Evolutionary conservation across 2,113 vertebrate species (phyloP).

Genomic region (Cervus canadensis): DNA sequence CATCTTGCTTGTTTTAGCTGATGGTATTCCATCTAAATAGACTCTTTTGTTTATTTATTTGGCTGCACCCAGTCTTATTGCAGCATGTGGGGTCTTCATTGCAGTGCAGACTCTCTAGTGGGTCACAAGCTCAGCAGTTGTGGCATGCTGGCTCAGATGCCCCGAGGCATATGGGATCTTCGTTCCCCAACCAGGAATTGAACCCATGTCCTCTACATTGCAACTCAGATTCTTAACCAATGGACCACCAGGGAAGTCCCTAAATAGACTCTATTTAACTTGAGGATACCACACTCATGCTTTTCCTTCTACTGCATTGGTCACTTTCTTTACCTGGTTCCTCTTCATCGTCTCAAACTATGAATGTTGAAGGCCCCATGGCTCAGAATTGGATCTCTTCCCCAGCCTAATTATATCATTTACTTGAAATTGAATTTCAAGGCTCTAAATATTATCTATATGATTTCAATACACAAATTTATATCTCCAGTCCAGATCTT

Average conservation of each 20-base stretch:
- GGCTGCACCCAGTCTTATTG: neutral
- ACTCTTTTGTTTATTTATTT: neutral
- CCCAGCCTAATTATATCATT: neutral
- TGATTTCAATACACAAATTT: neutral
- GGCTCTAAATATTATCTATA: neutral
- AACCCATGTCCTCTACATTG: neutral
- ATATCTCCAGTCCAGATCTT: neutral
- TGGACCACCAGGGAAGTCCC: neutral
- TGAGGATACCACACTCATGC: neutral
- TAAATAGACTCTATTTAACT: neutral
- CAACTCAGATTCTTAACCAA: neutral
- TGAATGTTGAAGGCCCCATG: neutral
- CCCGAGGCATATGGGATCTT: neutral
- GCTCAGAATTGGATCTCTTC: neutral
- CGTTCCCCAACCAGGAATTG: neutral
- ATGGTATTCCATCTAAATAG: neutral
- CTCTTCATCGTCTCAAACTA: neutral
- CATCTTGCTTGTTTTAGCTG: neutral
- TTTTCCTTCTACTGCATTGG: neutral
- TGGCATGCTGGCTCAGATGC: neutral
- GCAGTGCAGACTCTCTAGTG: neutral
- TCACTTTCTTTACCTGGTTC: neutral
- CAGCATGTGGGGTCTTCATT: accelerated
- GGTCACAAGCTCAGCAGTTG: neutral
- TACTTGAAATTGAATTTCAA: neutral